These are phyloP conservation scores for Chromis chromis DNA, from an alignment of 2,797 vertebrate genomes.

Conservation along the genomic window DNA sequence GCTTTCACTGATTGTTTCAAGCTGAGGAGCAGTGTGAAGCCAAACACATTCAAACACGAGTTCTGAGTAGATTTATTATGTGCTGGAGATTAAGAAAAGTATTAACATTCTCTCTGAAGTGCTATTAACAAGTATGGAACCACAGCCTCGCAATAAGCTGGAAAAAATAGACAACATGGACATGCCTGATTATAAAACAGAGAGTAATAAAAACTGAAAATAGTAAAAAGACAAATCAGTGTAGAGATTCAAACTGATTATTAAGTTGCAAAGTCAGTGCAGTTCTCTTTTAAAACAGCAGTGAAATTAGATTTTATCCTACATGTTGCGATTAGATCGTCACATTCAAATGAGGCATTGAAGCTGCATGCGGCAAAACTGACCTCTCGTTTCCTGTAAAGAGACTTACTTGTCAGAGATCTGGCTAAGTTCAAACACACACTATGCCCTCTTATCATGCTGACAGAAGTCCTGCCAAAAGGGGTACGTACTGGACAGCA, in stretches of 20 bases:
- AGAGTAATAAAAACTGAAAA: neutral
- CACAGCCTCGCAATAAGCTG: neutral
- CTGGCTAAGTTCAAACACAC: slow-evolving; percentile 57
- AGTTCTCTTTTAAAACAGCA: neutral
- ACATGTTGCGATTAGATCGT: slow-evolving; percentile 3
- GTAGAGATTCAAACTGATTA: neutral
- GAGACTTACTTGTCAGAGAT: slow-evolving; percentile 32
- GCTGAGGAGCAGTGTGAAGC: slow-evolving; percentile 8
- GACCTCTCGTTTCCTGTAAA: slow-evolving; percentile 30
- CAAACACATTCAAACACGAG: neutral
- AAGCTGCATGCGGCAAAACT: neutral
- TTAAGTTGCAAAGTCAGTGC: neutral
- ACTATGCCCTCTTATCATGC: slow-evolving; percentile 39
- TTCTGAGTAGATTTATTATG: neutral
- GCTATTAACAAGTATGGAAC: neutral
- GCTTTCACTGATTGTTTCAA: slow-evolving; percentile 52
- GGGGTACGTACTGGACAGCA: slow-evolving; percentile 10
- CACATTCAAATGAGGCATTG: slow-evolving; percentile 29
- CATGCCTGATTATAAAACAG: neutral
- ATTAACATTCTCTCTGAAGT: neutral
- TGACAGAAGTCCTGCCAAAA: slow-evolving; percentile 50
- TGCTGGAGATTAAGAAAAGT: neutral
- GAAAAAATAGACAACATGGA: neutral
- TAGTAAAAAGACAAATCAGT: neutral
- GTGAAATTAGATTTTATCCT: neutral